Base-by-base conservation (phyloP, 2,888 invertebrate genomes). In the Timandra comae region DNA sequence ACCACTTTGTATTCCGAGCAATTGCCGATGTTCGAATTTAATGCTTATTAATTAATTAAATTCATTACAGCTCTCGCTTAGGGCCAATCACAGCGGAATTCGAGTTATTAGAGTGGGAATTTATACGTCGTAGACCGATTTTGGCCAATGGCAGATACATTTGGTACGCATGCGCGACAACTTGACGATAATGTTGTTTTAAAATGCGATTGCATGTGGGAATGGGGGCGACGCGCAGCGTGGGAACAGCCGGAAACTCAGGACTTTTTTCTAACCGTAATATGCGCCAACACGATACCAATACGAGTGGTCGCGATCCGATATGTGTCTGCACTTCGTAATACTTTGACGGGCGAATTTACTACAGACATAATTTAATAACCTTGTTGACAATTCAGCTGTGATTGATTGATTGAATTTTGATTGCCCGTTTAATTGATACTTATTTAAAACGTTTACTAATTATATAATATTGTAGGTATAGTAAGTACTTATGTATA, bases 241-340 rank as follows among this genome's bases (percentile, higher is more conserved):
- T 81, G 81, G 57, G 80, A 82, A 80, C 63, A 51, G 57, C 62
- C 63, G 63, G 73, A 72, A 70, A 71, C 16, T 65, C 59, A 38
- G 61, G 59, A 62, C 52, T 59, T 75, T 80, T 81, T 69, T 49
- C 49, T 39, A 30, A 29, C 41, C 38, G 36, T 49, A 35, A 42
- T 49, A 35, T 27, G 29, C 33, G 31, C 46, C 35, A 52, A 46
- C 48, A 48, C 48, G 49, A 44, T 51, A 51, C 55, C 62, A 46
- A 59, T 50, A 16, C 6, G 16, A 16, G 16, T 64, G 57, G 49
- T 33, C 27, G 40, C 38, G 38, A 63, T 63, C 62, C 58, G 53
- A 52, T 58, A 57, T 63, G 59, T 55, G 55, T 42, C 44, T 45
- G 54, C 47, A 52, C 58, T 44, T n/a, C n/a, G n/a, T n/a, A n/a